Evolutionary conservation across 2,113 vertebrate species (phyloP).

Genomic region (human): GRCh38 chrX:41946501-41947000

Average conservation of each 20-base stretch:
- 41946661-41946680: slow-evolving; percentile 69
- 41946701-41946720: slow-evolving; percentile 29
- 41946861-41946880: slow-evolving; percentile 39
- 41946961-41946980: slow-evolving; percentile 13
- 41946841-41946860: slow-evolving; percentile 38
- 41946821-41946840: slow-evolving; percentile 21
- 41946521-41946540: slow-evolving; percentile 27
- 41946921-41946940: slow-evolving; percentile 52
- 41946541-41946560: slow-evolving; percentile 21
- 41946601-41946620: slow-evolving; percentile 50
- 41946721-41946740: slow-evolving; percentile 53
- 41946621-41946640: slow-evolving; percentile 65
- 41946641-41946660: slow-evolving; percentile 58
- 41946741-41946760: slow-evolving; percentile 18
- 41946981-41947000: slow-evolving; percentile 36
- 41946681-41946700: slow-evolving; percentile 57
- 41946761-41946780: slow-evolving; percentile 30
- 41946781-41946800: background rate
- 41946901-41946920: background rate
- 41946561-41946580: slow-evolving; percentile 55
- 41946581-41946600: slow-evolving; percentile 55
- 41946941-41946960: slow-evolving; percentile 26
- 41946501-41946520: background rate
- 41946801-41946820: slow-evolving; percentile 51
- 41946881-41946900: slow-evolving; percentile 17